Evolutionary conservation across 2,113 vertebrate species (phyloP), one percentile per base, ranked within the genome.

Genomic region (Rhea pennata): DNA sequence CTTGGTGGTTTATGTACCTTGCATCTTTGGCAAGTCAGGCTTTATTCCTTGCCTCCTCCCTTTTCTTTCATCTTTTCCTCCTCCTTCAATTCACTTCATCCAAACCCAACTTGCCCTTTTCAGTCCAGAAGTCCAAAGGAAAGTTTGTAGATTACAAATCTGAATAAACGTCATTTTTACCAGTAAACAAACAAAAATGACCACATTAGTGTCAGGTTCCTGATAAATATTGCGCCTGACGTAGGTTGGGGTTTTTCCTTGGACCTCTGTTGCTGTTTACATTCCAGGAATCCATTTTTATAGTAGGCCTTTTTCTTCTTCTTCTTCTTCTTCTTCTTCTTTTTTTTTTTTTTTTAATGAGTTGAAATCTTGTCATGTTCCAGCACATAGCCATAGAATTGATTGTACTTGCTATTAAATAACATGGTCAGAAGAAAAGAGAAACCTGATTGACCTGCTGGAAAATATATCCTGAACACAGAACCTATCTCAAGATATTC

Each of bases 211-310:
- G 91, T 93, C 92, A 79, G 78, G 88, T 97, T 97, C 90, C 95
- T 95, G 97, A 98, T 97, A 98, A 98, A 98, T 97, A 98, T 97
- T 95, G 94, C 84, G 90, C 92, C 88, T 98, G 98, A 98, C 95
- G 93, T 92, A 98, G 92, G 53, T 93, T 97, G 97, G 93, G 84
- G 84, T 96, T 97, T 97, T 92, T 58, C 64, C 87, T 96, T 94
- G 93, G 94, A 96, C 87, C 96, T 95, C 88, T 96, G 93, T 94
- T 86, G 31, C 62, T 95, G 36, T 67, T 90, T 92, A 90, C 3
- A 19, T 96, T 97, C 93, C 94, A 95, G 77, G 66, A 93, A 97
- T 92, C 77, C 48, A 44, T 91, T 70, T 90, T 94, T 75, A 80
- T 21, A 72, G 65, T 53, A 54, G 46, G 44, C 48, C 12, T 91